These are phyloP conservation scores for Ernsta delagoae DNA, from an alignment of 2,888 invertebrate species.

Conservation along the genomic window DNA sequence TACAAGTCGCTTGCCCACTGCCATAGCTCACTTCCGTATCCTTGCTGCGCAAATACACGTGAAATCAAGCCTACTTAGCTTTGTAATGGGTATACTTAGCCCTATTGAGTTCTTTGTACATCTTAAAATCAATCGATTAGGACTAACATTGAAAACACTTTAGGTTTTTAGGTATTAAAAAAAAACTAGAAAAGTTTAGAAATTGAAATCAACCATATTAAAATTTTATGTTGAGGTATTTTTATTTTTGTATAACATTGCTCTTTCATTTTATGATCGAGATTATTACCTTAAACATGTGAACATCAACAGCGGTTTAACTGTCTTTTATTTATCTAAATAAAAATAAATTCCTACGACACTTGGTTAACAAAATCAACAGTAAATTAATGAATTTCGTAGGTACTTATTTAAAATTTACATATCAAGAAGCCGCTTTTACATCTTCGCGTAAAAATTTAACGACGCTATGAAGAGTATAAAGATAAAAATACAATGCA, in stretches of 20 bases:
- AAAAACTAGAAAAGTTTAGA: no score
- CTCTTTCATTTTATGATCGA: no score
- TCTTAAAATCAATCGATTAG: no score
- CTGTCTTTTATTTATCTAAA: background rate
- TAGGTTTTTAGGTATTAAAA: no score
- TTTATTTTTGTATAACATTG: no score
- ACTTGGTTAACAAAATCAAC: background rate
- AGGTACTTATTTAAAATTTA: background rate
- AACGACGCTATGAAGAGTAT: conserved; percentile 22
- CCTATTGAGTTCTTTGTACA: background rate
- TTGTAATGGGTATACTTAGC: background rate
- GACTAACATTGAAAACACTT: no score
- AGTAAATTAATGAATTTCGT: conserved; percentile 4
- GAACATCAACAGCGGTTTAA: background rate
- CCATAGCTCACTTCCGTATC: conserved; percentile 32
- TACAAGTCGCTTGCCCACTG: conserved; percentile 23
- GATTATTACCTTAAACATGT: no score
- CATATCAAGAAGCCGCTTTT: conserved; percentile 2
- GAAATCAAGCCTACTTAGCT: conserved; percentile 3
- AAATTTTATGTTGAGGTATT: no score
- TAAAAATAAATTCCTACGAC: background rate
- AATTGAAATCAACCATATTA: no score
- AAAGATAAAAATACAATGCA: conserved; percentile 29
- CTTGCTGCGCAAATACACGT: conserved; percentile 14
- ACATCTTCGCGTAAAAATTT: conserved; percentile 24